Percentiles rank a stretch among this genome's conserved stretches.
These are phyloP conservation scores for Luffia ferchaultella DNA, from an alignment of 2,888 invertebrate genomes.

Conservation along the genomic window DNA sequence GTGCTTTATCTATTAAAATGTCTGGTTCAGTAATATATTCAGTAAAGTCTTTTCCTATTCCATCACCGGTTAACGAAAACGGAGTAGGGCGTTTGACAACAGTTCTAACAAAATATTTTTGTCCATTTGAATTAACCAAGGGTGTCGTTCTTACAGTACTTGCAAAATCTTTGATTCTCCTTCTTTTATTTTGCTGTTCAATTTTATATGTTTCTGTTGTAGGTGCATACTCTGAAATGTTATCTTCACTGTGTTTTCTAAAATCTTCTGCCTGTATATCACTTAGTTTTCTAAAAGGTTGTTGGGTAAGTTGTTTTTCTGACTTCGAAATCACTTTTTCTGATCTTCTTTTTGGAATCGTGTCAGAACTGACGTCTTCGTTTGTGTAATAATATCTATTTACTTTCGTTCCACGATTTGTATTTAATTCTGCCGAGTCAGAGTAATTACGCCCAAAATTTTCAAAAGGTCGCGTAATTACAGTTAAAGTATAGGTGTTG, in stretches of 20 bases:
- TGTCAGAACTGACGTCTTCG: background rate
- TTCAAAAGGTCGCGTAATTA: conserved; percentile 43
- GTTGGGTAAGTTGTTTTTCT: background rate
- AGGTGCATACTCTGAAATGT: conserved; percentile 20
- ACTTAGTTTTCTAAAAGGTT: background rate
- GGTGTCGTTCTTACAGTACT: conserved; percentile 49
- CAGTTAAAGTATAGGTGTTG: conserved; percentile 52
- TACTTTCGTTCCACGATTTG: conserved; percentile 7
- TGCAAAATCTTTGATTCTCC: conserved; percentile 29
- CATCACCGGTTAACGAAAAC: conserved; percentile 23
- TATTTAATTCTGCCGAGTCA: conserved; percentile 9
- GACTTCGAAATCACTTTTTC: background rate
- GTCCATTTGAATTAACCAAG: conserved; percentile 27
- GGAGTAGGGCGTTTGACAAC: conserved; percentile 38
- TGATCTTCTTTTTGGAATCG: background rate
- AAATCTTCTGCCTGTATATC: background rate
- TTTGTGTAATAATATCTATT: conserved; percentile 30
- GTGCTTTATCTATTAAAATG: conserved; percentile 25
- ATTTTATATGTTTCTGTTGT: background rate
- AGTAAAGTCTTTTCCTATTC: conserved; percentile 23
- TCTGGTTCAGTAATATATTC: conserved; percentile 33
- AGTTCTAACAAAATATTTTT: conserved; percentile 42
- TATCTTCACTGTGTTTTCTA: conserved; percentile 22
- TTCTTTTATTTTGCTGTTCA: background rate
- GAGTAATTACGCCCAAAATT: conserved; percentile 17